phyloP scores from a whole-genome alignment of 2,797 vertebrate genomes.

The Syndactyla subalaris region DNA sequence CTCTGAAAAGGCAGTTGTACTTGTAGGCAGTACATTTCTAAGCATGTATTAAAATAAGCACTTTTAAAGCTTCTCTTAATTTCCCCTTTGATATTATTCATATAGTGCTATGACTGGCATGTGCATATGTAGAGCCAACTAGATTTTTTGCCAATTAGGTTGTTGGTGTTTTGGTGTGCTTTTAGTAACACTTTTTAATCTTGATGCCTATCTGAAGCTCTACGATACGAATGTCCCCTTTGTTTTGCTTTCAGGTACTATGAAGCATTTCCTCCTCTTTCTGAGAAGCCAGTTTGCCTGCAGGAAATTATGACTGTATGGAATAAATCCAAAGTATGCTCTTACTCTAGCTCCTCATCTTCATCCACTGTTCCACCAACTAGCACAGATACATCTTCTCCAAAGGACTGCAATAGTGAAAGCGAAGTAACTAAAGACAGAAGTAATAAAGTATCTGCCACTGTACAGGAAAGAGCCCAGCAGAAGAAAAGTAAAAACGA shows the following conservation, averaged over 20 bases:
- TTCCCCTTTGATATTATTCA: background rate
- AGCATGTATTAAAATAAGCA: background rate
- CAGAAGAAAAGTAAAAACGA: conserved; percentile 87
- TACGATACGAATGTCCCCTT: background rate
- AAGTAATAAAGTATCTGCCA: conserved; percentile 73
- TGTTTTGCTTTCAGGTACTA: conserved; percentile 88
- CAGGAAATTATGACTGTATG: conserved; percentile 99
- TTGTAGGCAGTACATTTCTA: background rate
- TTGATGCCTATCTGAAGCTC: background rate
- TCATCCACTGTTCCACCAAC: conserved; percentile 96
- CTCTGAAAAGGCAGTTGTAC: background rate
- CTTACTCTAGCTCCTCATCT: conserved; percentile 93
- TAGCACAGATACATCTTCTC: conserved; percentile 96
- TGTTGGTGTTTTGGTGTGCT: background rate
- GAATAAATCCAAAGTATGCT: conserved; percentile 93
- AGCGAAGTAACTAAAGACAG: conserved; percentile 86
- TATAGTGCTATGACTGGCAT: background rate
- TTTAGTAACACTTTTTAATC: background rate
- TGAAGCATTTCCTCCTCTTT: conserved; percentile 98
- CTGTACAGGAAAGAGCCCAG: conserved; percentile 79
- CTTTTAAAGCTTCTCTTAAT: background rate
- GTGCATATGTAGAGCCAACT: background rate
- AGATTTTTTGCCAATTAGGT: background rate
- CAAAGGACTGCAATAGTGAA: conserved; percentile 96
- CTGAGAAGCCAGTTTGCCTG: conserved; percentile 97